These are phyloP conservation scores for Hypsopygia costalis DNA, from an alignment of 2,888 invertebrate genomes.

Conservation along the genomic window DNA sequence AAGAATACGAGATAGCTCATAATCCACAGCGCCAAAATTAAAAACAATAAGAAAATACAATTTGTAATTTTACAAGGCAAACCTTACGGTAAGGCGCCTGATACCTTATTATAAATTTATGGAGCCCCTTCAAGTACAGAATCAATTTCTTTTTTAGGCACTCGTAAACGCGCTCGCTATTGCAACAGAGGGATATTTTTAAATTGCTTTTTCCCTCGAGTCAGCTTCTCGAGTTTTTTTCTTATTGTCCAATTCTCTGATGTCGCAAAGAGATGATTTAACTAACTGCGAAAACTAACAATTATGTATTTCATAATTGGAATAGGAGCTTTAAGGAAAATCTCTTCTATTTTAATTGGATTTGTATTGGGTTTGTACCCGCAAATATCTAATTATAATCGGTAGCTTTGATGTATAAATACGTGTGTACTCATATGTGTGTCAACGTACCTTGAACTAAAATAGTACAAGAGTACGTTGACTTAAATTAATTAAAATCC, in stretches of 20 bases:
- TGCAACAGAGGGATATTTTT: conserved; percentile 19
- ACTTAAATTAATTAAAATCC: too few species aligned
- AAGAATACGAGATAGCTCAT: too few species aligned
- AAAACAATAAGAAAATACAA: neutral
- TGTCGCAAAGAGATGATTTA: conserved; percentile 3
- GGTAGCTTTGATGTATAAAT: too few species aligned
- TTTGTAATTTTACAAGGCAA: conserved; percentile 1
- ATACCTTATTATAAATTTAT: conserved; percentile 38
- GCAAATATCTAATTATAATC: too few species aligned
- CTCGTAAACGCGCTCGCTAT: conserved; percentile 22
- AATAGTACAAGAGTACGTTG: too few species aligned
- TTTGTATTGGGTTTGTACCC: too few species aligned
- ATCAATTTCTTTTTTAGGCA: conserved; percentile 29
- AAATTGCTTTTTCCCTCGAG: conserved; percentile 11
- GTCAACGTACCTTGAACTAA: too few species aligned
- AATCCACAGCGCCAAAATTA: too few species aligned
- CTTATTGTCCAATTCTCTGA: conserved; percentile 6
- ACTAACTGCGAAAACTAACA: conserved; percentile 7
- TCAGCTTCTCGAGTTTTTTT: neutral
- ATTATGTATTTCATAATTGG: conserved; percentile 10
- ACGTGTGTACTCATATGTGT: too few species aligned
- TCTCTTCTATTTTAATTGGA: too few species aligned
- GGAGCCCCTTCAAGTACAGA: conserved; percentile 32
- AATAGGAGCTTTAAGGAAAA: neutral
- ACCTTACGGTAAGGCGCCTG: conserved; percentile 17